phyloP scores from a whole-genome alignment of 2,113 vertebrate species.

The Dunckerocampus dactyliophorus region DNA sequence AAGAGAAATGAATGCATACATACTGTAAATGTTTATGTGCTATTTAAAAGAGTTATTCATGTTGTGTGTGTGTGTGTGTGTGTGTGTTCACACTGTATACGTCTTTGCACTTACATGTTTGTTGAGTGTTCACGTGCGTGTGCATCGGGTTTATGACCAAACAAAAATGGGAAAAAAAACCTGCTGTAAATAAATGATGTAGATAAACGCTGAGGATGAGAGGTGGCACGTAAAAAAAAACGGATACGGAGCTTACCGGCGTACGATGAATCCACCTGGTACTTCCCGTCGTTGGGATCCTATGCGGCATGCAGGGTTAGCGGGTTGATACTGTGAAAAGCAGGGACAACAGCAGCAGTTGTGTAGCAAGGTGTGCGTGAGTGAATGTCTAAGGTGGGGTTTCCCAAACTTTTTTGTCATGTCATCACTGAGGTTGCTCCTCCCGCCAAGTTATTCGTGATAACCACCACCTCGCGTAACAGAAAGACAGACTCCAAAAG shows the following conservation, averaged over 20 bases:
- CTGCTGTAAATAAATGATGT: no score
- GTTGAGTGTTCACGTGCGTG: background rate
- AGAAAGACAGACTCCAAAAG: no score
- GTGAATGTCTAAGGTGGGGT: constrained; percentile 27
- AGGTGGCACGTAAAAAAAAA: no score
- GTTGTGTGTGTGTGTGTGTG: background rate
- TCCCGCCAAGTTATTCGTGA: no score
- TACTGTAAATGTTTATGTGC: background rate
- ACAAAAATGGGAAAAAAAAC: background rate
- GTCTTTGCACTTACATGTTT: constrained; percentile 3
- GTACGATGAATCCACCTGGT: no score
- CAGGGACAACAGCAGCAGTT: constrained; percentile 5
- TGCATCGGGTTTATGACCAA: constrained; percentile 6
- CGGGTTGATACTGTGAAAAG: constrained; percentile 41
- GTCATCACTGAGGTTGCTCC: no score
- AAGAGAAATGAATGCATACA: background rate
- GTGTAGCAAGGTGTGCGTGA: constrained; percentile 17
- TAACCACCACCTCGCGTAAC: no score
- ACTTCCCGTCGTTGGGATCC: no score
- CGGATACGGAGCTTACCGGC: no score
- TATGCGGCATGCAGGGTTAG: no score
- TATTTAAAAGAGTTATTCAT: constrained; percentile 2
- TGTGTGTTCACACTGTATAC: constrained; percentile 1
- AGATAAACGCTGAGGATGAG: no score
- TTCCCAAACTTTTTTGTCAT: no score